phyloP scores from a whole-genome alignment of 2,113 vertebrate species.

The Eupsittula cactorum region DNA sequence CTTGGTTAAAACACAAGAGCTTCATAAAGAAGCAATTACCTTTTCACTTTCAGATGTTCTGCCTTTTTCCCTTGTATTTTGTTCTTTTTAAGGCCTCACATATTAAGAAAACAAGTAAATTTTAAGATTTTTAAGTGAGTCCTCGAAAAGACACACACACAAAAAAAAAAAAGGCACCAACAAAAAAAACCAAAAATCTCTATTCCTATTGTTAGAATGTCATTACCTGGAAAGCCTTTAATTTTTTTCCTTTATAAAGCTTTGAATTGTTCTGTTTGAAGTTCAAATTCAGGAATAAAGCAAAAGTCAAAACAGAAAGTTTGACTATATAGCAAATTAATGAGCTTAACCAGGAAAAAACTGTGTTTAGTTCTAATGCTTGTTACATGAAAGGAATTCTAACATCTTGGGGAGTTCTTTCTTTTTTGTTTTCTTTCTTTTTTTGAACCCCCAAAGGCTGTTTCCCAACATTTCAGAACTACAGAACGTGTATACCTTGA shows the following conservation, averaged over 20 bases:
- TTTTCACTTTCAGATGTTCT: slow-evolving; percentile 20
- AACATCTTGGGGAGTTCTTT: background rate
- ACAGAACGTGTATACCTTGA: background rate
- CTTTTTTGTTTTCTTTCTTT: background rate
- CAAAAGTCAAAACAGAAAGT: slow-evolving; percentile 23
- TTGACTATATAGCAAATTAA: background rate
- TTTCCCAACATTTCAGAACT: background rate
- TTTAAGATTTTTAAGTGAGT: slow-evolving; percentile 16
- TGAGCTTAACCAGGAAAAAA: slow-evolving; percentile 19
- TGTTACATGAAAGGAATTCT: slow-evolving; percentile 6
- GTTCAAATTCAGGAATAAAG: slow-evolving; percentile 33
- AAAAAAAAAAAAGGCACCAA: background rate
- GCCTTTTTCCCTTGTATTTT: background rate
- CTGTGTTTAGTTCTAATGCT: slow-evolving; percentile 4
- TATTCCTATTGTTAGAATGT: slow-evolving; percentile 15
- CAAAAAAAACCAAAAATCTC: background rate
- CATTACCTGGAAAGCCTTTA: slow-evolving; percentile 49
- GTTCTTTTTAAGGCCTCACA: slow-evolving; percentile 2
- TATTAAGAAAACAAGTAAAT: slow-evolving; percentile 16
- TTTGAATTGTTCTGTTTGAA: slow-evolving; percentile 48
- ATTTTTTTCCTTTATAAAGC: slow-evolving; percentile 25
- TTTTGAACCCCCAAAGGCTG: background rate
- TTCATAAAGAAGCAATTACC: background rate
- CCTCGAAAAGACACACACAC: background rate
- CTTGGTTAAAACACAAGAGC: background rate